Base-by-base conservation (phyloP, 1,140 invertebrate species). In the Himalopsyche phryganea region DNA sequence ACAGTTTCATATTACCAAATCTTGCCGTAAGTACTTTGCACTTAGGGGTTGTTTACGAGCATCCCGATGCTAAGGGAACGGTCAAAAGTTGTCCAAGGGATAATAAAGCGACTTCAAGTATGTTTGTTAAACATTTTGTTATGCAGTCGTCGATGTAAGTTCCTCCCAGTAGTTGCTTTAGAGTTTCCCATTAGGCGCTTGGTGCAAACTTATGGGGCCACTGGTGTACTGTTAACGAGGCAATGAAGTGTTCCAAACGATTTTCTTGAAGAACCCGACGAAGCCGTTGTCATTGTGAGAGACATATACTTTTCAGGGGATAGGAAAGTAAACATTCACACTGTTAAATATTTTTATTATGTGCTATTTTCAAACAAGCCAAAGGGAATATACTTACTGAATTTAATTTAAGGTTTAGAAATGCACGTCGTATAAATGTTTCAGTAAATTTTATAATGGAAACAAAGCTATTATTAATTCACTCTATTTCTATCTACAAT, bases 1-100 rank as follows among this genome's bases (percentile, higher is more conserved):
- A 28, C 23, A 28, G 23, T 28, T 28, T 28, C 23, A 28, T 28
- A 28, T 28, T 28, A 28, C 23, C 38, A 55, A 55, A 55, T 55
- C 52, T 55, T 55, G 38, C 23, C 36, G 54, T 56, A 57, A 53
- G 54, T 48, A 58, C 45, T 33, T 33, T 45, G 50, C 55, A 58
- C 60, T 62, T 55, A 40, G 47, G 60, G 60, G 46, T 62, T 58
- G 60, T 62, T 62, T 62, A 62, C 60, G 60, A 62, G n/a, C 60
- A 6, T 44, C 55, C 42, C 45, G 40, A 14, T 28, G 15, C 18
- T 11, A 11, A 20, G 60, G 60, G 60, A 62, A 58, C 60, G 60
- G 60, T 62, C 60, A 58, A 62, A 62, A 62, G 50, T 62, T 62
- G 60, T 62, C 60, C 60, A 49, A 62, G 60, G 60, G 50, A 62